A percentile compares a stretch with the other conserved stretches of the same genome.
phyloP scores from a whole-genome alignment of 2,888 invertebrate genomes.

The Taphrorychus bicolor region DNA sequence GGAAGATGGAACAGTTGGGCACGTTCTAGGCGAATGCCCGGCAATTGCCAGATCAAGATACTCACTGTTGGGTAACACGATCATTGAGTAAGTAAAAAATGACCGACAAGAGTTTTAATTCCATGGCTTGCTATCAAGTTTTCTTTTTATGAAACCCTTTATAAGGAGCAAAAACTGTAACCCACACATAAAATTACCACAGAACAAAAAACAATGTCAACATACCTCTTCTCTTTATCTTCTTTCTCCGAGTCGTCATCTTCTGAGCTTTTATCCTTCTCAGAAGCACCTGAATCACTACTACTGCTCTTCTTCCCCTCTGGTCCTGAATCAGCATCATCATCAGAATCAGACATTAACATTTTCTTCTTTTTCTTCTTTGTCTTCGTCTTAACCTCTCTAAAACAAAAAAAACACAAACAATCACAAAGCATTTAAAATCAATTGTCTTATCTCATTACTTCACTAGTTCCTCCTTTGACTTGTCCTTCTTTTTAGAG shows the following conservation, averaged over 20 bases:
- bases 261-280: conserved; percentile 16
- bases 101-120: too few relatives aligned
- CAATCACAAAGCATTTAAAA: background rate
- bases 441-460: too few relatives aligned
- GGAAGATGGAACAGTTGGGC: too few relatives aligned
- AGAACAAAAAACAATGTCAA: background rate
- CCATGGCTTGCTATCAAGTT: too few relatives aligned
- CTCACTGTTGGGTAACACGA: too few relatives aligned
- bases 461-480: conserved; percentile 29
- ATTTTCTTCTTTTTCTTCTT: conserved; percentile 44
- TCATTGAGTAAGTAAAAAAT: too few relatives aligned
- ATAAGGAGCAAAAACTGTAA: too few relatives aligned
- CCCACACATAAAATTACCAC: too few relatives aligned
- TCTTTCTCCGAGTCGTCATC: conserved; percentile 1
- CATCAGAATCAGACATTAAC: conserved; percentile 50
- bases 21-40: too few relatives aligned
- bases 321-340: conserved; percentile 41
- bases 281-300: conserved; percentile 43
- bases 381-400: conserved; percentile 27
- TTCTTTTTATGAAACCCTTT: too few relatives aligned
- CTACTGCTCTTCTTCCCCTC: background rate
- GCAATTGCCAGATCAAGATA: too few relatives aligned
- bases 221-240: conserved; percentile 1
- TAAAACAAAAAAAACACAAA: background rate
- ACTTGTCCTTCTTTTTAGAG: conserved; percentile 43